Evolutionary conservation across 2,113 vertebrate genomes (phyloP).

Genomic region (Theropithecus gelada): DNA sequence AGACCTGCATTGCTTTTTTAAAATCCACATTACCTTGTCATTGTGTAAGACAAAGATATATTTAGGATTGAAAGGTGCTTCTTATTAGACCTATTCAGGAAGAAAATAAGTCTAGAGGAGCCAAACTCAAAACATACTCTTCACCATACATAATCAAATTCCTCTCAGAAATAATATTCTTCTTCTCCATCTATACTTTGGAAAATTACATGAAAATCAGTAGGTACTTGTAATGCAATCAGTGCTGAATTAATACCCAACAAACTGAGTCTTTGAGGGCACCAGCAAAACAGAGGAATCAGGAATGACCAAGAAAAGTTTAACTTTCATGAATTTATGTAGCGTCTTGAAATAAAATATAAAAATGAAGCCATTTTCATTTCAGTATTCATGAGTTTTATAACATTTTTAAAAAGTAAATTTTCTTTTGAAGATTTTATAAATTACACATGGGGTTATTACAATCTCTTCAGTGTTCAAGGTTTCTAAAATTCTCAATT

Average conservation of each 20-base stretch:
- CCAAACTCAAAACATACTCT: not conserved
- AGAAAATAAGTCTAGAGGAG: not conserved
- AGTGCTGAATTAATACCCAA: constrained; percentile 6
- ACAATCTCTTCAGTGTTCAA: constrained; percentile 8
- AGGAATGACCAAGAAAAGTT: constrained; percentile 26
- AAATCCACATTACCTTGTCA: not conserved
- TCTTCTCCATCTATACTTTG: not conserved
- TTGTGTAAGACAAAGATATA: not conserved
- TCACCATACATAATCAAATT: not conserved
- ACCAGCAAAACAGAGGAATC: not conserved
- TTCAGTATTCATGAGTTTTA: constrained; percentile 26
- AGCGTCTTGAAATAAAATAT: not conserved
- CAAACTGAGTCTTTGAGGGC: not conserved
- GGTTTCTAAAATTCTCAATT: not conserved
- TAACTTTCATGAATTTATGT: not conserved
- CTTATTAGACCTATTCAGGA: not conserved
- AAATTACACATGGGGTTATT: not conserved
- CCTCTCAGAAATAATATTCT: not conserved
- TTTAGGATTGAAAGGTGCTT: not conserved
- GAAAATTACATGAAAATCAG: constrained; percentile 40
- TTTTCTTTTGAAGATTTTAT: not conserved
- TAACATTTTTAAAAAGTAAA: constrained; percentile 17
- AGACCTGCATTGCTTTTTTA: not conserved
- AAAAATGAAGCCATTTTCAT: not conserved
- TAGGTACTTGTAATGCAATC: not conserved